Base-by-base conservation (phyloP, 2,888 invertebrate genomes). In the Poecilus cupreus region DNA sequence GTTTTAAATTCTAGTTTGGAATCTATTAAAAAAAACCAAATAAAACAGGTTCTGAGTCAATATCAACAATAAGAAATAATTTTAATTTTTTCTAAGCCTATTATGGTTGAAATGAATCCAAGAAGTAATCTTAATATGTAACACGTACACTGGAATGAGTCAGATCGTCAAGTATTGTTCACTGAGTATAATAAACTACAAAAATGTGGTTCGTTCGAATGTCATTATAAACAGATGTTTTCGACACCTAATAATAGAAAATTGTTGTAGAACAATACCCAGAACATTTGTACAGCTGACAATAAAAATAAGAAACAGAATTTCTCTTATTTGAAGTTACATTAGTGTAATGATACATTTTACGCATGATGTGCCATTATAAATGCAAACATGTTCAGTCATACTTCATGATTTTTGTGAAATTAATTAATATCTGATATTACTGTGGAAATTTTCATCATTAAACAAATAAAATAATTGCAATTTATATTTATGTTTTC, bases 201-300 rank as follows among this genome's bases (percentile, higher is more conserved):
- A 51, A 49, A 18, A 51, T 51, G 51, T 51, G 18, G 51, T 18
- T 8, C n/a, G 51, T 18, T 8, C n/a, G 46, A 13, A 46, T 46
- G 18, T 51, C 18, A 51, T 51, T 51, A 51, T 18, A 8, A 1
- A 18, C 51, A 51, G 18, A 51, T 51, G 51, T 51, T 51, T 51
- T 51, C 51, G 18, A 51, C 51, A 51, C 51, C 51, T 51, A 51
- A 51, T 51, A 51, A 51, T 51, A 51, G 51, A 13, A 51, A 18
- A 51, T 51, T 51, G 51, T 51, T 51, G 18, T 18, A 51, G 51
- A 51, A 51, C 51, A 51, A 51, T 51, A 13, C 1, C 16, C 51
- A 51, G 18, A 51, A 51, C 51, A 18, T 51, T 51, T 18, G 16
- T 18, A 51, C 51, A 13, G 4, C 46, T 46, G n/a, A 46, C 46